Conservation (phyloP, 1,140 invertebrate species). For the Sarcophaga peregrina region DNA sequence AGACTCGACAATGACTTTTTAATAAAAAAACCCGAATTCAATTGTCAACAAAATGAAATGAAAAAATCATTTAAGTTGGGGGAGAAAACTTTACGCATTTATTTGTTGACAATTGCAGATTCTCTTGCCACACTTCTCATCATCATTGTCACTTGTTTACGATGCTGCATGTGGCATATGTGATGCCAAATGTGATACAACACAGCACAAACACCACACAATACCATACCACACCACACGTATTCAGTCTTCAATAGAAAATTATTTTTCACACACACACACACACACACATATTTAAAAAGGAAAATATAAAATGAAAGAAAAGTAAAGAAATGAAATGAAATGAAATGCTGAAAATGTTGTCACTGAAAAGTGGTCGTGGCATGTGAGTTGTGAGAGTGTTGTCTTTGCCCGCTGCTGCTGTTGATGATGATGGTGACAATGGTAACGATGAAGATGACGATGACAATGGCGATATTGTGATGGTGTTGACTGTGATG, state of each 20-base stretch:
- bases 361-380: neutral
- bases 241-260: neutral
- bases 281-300: neutral
- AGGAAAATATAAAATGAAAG: neutral
- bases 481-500: neutral
- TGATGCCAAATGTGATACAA: too few relatives aligned
- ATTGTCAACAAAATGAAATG: slow-evolving; percentile 22
- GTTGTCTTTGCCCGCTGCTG: neutral
- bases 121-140: neutral
- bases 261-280: neutral
- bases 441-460: neutral
- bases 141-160: neutral
- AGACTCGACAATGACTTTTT: neutral
- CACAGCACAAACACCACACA: too few relatives aligned
- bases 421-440: neutral
- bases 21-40: neutral
- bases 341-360: neutral
- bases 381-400: neutral
- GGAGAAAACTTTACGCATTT: slow-evolving; percentile 12
- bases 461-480: neutral
- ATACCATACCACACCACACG: too few relatives aligned
- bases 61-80: neutral
- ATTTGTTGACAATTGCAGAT: slow-evolving; percentile 24
- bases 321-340: neutral
- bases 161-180: neutral